phyloP scores from a whole-genome alignment of 2,113 vertebrate species.

The Engraulis encrasicolus region DNA sequence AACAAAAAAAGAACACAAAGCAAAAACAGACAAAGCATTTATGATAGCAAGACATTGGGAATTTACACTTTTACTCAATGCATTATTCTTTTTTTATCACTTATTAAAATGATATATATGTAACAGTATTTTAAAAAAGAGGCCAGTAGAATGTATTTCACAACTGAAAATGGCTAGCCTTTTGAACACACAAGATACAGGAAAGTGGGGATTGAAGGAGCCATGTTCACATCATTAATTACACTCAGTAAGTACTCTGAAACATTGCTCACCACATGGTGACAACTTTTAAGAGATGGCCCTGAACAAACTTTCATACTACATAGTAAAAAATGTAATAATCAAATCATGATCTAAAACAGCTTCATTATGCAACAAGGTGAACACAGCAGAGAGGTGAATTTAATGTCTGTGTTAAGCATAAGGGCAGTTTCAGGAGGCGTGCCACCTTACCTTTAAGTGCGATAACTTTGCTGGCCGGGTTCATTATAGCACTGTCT shows the following conservation, averaged over 20 bases:
- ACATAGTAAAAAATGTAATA: neutral
- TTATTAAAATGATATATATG: conserved; percentile 33
- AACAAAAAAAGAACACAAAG: conserved; percentile 87
- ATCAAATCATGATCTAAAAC: neutral
- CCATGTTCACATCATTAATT: neutral
- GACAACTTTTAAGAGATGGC: neutral
- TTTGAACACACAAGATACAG: neutral
- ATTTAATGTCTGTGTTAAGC: neutral
- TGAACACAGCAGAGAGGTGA: neutral
- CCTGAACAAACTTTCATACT: neutral
- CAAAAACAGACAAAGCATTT: conserved; percentile 83
- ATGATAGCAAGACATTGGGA: conserved; percentile 76
- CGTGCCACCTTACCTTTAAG: conserved; percentile 88
- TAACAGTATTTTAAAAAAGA: conserved; percentile 37
- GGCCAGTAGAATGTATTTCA: conserved; percentile 49
- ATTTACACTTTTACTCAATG: conserved; percentile 46
- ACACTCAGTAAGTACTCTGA: neutral
- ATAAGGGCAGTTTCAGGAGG: neutral
- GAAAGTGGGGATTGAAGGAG: neutral
- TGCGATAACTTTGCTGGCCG: conserved; percentile 98
- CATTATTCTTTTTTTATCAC: conserved; percentile 28
- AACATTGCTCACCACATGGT: neutral
- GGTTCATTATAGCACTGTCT: conserved; percentile 99
- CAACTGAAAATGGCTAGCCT: conserved; percentile 56
- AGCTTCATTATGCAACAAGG: neutral